A percentile compares a stretch with the other conserved stretches of the same genome.
Evolutionary conservation across 2,113 vertebrate species (phyloP).

Genomic region (Motacilla tschutschensis): DNA sequence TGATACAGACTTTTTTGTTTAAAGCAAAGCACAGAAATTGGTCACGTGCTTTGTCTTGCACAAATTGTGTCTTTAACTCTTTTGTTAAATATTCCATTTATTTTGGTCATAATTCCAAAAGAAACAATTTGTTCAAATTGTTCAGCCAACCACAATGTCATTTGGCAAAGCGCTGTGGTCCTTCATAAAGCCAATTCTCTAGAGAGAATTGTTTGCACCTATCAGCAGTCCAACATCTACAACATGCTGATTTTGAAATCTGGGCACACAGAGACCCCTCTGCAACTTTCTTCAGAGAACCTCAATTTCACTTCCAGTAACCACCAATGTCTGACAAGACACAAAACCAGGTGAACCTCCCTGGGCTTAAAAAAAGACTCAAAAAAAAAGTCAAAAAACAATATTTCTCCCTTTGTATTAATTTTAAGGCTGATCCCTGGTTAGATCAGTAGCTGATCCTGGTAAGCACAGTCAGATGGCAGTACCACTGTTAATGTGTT

Average conservation of each 20-base stretch:
- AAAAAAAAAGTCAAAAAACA: background rate
- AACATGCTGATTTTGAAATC: background rate
- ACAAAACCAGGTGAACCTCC: background rate
- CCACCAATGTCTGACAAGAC: background rate
- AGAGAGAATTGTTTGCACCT: background rate
- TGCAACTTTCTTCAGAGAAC: background rate
- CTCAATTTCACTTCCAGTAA: background rate
- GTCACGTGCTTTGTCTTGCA: background rate
- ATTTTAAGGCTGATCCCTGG: background rate
- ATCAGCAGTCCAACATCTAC: background rate
- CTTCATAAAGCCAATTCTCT: background rate
- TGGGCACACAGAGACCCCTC: rapidly evolving
- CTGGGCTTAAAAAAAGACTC: background rate
- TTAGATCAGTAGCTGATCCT: background rate
- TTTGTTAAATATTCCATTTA: conserved; percentile 39
- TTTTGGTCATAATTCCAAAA: conserved; percentile 39
- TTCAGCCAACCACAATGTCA: conserved; percentile 37
- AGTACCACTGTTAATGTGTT: background rate
- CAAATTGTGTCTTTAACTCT: background rate
- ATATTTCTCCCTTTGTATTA: background rate
- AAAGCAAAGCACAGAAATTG: conserved; percentile 4
- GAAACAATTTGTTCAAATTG: conserved; percentile 25
- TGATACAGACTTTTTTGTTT: background rate
- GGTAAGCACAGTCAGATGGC: background rate
- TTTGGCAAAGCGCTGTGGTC: background rate